A percentile compares a stretch with the other conserved stretches of the same genome.
Evolutionary conservation across 2,888 invertebrate genomes (phyloP).

Genomic region (Homarus gammarus): DNA sequence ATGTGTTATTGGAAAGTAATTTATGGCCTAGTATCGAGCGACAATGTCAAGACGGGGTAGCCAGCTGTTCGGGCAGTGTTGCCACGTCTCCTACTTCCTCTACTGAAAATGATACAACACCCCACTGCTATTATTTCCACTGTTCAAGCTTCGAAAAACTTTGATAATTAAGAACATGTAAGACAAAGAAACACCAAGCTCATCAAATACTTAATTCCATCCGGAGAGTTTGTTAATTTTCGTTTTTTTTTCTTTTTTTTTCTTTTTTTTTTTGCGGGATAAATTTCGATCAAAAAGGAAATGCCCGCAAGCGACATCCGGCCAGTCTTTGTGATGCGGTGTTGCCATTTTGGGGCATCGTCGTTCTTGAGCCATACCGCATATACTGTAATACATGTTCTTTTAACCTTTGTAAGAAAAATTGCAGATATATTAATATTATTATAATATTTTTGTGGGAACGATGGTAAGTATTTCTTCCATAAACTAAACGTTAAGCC

Average conservation of each 20-base stretch:
- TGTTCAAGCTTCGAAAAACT: neutral
- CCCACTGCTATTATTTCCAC: neutral
- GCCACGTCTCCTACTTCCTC: constrained; percentile 59
- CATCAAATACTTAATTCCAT: neutral
- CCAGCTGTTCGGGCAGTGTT: constrained; percentile 64
- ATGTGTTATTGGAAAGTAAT: constrained; percentile 50
- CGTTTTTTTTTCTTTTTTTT: no score
- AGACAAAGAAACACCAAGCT: neutral
- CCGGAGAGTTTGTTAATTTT: neutral
- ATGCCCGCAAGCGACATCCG: constrained; percentile 66
- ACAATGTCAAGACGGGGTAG: constrained; percentile 68
- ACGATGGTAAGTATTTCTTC: no score
- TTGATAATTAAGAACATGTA: neutral
- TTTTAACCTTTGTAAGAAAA: neutral
- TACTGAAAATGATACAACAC: constrained; percentile 18
- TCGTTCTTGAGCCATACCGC: constrained; percentile 12
- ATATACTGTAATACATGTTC: no score
- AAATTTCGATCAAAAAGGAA: constrained; percentile 55
- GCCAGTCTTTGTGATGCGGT: constrained; percentile 56
- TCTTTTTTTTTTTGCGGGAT: constrained; percentile 14
- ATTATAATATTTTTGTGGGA: no score
- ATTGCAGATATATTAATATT: no score
- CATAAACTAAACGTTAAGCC: no score
- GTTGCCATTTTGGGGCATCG: constrained; percentile 56
- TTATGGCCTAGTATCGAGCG: constrained; percentile 34